Evolutionary conservation across 2,113 vertebrate genomes (phyloP).

Genomic region (Rhinoptilus africanus): DNA sequence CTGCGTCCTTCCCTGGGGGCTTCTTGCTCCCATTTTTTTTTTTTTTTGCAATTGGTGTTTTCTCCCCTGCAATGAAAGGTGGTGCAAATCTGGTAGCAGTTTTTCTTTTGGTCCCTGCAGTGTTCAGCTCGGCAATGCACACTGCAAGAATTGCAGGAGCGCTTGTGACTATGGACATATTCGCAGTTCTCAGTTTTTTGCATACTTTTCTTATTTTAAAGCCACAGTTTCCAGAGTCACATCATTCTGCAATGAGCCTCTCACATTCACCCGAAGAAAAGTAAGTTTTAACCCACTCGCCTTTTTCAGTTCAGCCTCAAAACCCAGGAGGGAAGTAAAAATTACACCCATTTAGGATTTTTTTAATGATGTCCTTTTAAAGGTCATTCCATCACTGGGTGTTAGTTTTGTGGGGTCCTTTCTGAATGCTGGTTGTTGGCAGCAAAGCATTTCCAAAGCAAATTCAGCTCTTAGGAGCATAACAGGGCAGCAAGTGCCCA

Average conservation of each 20-base stretch:
- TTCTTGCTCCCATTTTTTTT: background rate
- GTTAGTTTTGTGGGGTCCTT: background rate
- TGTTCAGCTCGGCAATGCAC: accelerated
- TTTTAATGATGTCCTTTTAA: background rate
- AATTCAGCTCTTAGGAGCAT: accelerated
- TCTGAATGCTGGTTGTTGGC: background rate
- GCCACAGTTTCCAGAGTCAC: background rate
- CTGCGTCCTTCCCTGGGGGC: accelerated
- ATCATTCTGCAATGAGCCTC: background rate
- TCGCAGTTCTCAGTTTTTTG: background rate
- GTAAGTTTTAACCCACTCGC: background rate
- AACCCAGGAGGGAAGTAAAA: background rate
- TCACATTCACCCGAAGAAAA: background rate
- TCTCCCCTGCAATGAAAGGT: background rate
- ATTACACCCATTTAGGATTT: background rate
- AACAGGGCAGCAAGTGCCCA: background rate
- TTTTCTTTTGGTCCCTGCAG: accelerated
- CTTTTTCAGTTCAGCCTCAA: background rate
- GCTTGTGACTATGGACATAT: background rate
- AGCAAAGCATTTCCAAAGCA: background rate
- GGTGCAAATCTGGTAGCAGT: background rate
- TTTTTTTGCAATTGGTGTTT: background rate
- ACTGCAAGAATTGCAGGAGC: background rate
- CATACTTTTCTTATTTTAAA: background rate
- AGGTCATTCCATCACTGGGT: background rate